Percentiles rank a stretch among this genome's conserved stretches.
Evolutionary conservation across 1,140 invertebrate species (phyloP).

Genomic region (Drosophila sturtevanti): DNA sequence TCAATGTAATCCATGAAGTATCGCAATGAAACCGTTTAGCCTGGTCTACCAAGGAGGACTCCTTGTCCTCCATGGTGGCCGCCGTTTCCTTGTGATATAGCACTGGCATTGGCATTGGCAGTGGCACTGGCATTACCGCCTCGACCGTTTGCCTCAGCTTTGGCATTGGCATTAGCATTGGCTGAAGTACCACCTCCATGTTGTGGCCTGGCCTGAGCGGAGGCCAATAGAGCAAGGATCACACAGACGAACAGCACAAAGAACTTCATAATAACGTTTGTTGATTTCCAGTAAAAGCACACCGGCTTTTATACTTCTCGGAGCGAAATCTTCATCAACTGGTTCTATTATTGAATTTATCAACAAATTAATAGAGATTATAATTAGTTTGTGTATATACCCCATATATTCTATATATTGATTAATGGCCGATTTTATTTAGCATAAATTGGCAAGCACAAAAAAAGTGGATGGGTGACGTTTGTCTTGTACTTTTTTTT

Average conservation of each 20-base stretch:
- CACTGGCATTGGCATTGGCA: conserved; percentile 15
- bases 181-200: not conserved
- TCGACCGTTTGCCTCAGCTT: not conserved
- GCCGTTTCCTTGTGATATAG: not conserved
- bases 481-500: conserved; percentile 1
- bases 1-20: not conserved
- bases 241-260: not conserved
- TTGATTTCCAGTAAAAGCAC: not conserved
- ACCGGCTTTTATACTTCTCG: not conserved
- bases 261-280: not conserved
- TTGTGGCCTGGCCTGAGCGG: not conserved
- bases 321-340: conserved; percentile 8
- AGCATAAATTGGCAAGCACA: conserved; percentile 9
- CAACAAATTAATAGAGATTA: conserved; percentile 12
- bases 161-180: not conserved
- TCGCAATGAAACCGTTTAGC: not conserved
- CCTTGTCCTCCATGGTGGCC: not conserved
- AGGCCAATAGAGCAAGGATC: conserved; percentile 10
- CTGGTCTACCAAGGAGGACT: not conserved
- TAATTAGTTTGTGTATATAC: not conserved
- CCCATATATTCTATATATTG: not conserved
- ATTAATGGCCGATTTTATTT: conserved; percentile 13
- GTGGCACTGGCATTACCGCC: not conserved
- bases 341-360: conserved; percentile 8
- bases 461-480: not conserved